These are phyloP conservation scores for Pyrrhura leucotis DNA, from an alignment of 2,797 vertebrate species.

Conservation along the genomic window DNA sequence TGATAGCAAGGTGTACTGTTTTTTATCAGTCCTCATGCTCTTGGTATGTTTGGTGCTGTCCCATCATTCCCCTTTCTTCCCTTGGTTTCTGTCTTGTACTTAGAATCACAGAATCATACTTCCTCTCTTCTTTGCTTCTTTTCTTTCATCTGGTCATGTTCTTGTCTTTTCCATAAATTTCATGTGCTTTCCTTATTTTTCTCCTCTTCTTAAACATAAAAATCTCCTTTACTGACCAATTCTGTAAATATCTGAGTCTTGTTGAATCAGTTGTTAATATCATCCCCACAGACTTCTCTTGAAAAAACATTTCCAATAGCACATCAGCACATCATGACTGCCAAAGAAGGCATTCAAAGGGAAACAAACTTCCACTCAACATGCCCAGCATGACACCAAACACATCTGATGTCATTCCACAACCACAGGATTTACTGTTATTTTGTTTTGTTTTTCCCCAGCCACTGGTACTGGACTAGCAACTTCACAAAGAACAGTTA, in stretches of 20 bases:
- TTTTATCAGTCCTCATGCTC: background rate
- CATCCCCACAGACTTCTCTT: background rate
- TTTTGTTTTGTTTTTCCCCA: slow-evolving; percentile 25
- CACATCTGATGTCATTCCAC: background rate
- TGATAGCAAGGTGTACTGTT: background rate
- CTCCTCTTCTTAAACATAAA: background rate
- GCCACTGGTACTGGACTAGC: background rate
- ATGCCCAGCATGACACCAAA: slow-evolving; percentile 3
- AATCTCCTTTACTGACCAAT: background rate
- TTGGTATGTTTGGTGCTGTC: background rate
- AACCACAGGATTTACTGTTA: background rate
- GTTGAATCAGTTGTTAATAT: background rate
- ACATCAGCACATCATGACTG: slow-evolving; percentile 6
- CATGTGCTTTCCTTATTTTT: background rate
- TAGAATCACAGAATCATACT: background rate
- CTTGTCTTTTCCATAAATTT: background rate
- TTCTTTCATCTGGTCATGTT: background rate
- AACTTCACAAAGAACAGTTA: background rate
- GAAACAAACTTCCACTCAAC: slow-evolving; percentile 26
- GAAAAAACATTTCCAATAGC: background rate
- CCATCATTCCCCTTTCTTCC: background rate
- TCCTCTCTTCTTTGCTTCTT: background rate
- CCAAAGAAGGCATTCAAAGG: background rate
- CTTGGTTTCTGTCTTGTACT: background rate
- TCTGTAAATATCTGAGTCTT: background rate